A percentile compares a stretch with the other conserved stretches of the same genome.
Conservation (phyloP, 1,140 invertebrate genomes). For the Diabrotica virgifera region DNA sequence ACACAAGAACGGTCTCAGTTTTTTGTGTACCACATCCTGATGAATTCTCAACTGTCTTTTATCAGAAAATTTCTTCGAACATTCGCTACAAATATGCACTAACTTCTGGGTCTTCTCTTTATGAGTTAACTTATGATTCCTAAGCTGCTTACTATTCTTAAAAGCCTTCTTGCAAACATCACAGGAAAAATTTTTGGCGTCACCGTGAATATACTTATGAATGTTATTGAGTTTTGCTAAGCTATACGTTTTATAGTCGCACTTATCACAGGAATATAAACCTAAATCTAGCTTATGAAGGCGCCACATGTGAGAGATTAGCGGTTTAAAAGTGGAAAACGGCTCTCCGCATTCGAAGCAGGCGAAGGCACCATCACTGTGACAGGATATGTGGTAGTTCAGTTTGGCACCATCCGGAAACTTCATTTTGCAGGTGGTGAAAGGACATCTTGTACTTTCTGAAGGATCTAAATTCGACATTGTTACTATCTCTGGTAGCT, state of each 20-base stretch:
- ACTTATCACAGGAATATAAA: slow-evolving; percentile 65
- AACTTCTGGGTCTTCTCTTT: slow-evolving; percentile 42
- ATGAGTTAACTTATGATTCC: slow-evolving; percentile 61
- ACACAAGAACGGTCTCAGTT: slow-evolving; percentile 69
- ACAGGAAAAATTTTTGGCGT: slow-evolving; percentile 61
- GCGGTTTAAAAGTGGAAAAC: slow-evolving; percentile 56
- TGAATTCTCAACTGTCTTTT: slow-evolving; percentile 60
- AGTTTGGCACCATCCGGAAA: slow-evolving; percentile 52
- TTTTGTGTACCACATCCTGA: slow-evolving; percentile 63
- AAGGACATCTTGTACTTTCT: slow-evolving; percentile 27
- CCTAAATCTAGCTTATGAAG: slow-evolving; percentile 73
- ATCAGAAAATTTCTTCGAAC: slow-evolving; percentile 59
- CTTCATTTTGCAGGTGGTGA: slow-evolving; percentile 48
- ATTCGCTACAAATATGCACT: slow-evolving; percentile 55
- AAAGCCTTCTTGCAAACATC: slow-evolving; percentile 70
- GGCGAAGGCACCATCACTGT: slow-evolving; percentile 56
- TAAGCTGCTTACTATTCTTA: slow-evolving; percentile 71
- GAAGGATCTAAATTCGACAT: slow-evolving; percentile 6
- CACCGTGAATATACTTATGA: slow-evolving; percentile 67
- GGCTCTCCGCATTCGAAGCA: slow-evolving; percentile 65
- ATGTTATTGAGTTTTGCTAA: slow-evolving; percentile 62
- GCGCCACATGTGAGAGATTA: slow-evolving; percentile 77
- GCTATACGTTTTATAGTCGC: slow-evolving; percentile 63
- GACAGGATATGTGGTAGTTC: slow-evolving; percentile 60
- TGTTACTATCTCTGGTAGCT: slow-evolving; percentile 27